Evolutionary conservation across 1,140 invertebrate species (phyloP), one percentile per base, ranked within the genome.

Genomic region (Archivesica marissinica): DNA sequence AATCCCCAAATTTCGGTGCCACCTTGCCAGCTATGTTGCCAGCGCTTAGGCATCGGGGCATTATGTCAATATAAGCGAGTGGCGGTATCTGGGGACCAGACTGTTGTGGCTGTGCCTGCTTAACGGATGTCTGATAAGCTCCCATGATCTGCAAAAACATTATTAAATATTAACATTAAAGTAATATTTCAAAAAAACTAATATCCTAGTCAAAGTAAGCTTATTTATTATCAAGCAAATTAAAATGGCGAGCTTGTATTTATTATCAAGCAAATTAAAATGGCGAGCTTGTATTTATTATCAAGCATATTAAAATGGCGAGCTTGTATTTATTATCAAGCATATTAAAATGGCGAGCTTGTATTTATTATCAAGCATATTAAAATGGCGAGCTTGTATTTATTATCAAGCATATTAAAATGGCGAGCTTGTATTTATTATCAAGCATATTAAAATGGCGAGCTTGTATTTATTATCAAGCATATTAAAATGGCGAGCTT

Each of bases 51-150:
- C 79, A 79, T 25, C 75, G 54, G 0, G 88, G 88, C 86, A 89
- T 87, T 33, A 89, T 86, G 78, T 89, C 88, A 15, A 89, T 86
- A 44, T 89, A 89, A 23, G 83, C 83, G 44, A 89, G 44, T 25
- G 79, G 72, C 13, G 88, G 88, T 30, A 81, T 74, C 17, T 88
- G 79, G 1, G 25, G 56, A 4, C 20, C 11, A 11, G 23, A 3
- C 15, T 28, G 17, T n/a, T 20, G 13, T n/a, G 59, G n/a, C 17
- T 9, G 20, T 11, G 9, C 35, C 11, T 15, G 54, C 39, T 81
- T 81, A 1, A 83, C 47, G 1, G 80, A 83, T 0, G 80, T 83
- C 23, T 83, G 64, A 38, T 75, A 83, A 23, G 25, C 80, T 15
- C 80, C 66, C 80, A 83, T 83, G 1, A 83, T 38, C 80, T 83